Conservation (phyloP, 2,888 invertebrate genomes). For the Patella depressa region DNA sequence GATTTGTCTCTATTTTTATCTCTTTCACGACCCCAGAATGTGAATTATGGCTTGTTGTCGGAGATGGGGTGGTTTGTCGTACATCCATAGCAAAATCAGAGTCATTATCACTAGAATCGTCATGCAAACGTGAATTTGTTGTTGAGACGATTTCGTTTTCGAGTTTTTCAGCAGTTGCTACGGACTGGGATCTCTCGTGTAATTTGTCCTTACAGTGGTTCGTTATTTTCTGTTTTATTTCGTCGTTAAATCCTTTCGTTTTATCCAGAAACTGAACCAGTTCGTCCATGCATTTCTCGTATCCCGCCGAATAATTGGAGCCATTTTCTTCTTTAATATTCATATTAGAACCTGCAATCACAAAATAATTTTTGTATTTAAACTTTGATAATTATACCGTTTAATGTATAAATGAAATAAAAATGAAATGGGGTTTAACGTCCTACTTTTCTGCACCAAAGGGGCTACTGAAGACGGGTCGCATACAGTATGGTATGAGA, state of each 20-base stretch:
- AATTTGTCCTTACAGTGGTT: background rate
- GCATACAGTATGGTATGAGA: no score
- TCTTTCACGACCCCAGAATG: background rate
- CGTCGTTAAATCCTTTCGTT: background rate
- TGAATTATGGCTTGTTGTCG: background rate
- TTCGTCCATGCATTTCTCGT: background rate
- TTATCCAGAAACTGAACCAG: constrained; percentile 3
- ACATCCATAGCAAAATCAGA: background rate
- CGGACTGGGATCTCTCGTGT: background rate
- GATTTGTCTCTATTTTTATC: background rate
- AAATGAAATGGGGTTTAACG: no score
- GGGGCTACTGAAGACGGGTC: no score
- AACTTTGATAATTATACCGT: no score
- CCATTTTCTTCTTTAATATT: no score
- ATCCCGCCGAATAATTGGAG: background rate
- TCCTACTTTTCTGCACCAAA: no score
- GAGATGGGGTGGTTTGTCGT: background rate
- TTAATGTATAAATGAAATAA: no score
- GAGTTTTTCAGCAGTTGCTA: background rate
- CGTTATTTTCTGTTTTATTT: constrained; percentile 1
- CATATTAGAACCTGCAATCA: no score
- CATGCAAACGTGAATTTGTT: background rate
- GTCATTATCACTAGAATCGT: background rate
- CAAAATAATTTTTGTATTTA: no score
- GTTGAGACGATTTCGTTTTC: background rate